Conservation (phyloP, 2,797 vertebrate species). For the Acrocephalus scirpaceus region DNA sequence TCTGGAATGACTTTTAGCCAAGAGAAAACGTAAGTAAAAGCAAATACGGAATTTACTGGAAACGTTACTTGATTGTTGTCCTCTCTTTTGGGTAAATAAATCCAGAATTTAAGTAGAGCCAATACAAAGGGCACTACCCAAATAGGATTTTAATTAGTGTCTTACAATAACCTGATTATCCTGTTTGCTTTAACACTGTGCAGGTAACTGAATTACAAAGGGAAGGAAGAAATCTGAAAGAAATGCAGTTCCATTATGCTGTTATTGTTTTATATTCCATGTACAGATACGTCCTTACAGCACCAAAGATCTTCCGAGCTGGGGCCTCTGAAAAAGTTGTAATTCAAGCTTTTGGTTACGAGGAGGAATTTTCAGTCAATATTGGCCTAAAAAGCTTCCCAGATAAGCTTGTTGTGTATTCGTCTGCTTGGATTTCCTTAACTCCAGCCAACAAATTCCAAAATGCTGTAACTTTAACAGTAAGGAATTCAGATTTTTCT, state of each 20-base stretch:
- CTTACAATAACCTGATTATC: neutral
- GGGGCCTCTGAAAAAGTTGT: slow-evolving; percentile 85
- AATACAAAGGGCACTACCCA: neutral
- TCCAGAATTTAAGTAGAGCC: neutral
- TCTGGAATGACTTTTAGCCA: slow-evolving; percentile 64
- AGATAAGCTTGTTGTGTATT: slow-evolving; percentile 64
- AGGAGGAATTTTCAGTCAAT: slow-evolving; percentile 68
- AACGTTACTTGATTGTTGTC: neutral
- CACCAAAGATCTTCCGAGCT: slow-evolving; percentile 80
- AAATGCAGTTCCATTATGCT: neutral
- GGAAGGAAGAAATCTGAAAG: neutral
- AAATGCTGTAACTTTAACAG: slow-evolving; percentile 76
- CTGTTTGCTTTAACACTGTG: neutral
- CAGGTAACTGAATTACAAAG: fast-evolving
- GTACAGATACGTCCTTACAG: slow-evolving; percentile 86
- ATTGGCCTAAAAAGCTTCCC: slow-evolving; percentile 84
- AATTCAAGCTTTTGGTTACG: slow-evolving; percentile 85
- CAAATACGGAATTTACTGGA: neutral
- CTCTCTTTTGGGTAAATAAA: neutral
- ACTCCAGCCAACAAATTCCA: slow-evolving; percentile 81
- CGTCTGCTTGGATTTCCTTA: slow-evolving; percentile 71
- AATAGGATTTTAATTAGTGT: neutral
- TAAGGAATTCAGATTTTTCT: slow-evolving; percentile 66
- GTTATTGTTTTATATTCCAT: neutral
- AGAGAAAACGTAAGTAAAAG: slow-evolving; percentile 79